phyloP scores from a whole-genome alignment of 2,888 invertebrate genomes.

The Drosophila kuntzei region DNA sequence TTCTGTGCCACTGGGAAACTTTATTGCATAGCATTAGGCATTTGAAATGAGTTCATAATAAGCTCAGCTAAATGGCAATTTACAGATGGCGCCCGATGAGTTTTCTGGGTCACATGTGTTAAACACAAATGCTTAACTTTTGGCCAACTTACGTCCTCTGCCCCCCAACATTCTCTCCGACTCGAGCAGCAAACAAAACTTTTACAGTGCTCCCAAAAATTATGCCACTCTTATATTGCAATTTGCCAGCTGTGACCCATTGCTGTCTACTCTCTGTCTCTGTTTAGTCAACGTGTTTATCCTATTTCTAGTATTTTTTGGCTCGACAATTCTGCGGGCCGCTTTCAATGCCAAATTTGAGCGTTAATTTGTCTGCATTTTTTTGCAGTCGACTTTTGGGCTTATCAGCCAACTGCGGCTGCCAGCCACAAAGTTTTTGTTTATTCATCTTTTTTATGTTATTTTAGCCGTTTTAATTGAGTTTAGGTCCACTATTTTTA shows the following conservation, averaged over 20 bases:
- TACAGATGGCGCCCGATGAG: conserved; percentile 34
- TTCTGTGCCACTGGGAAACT: conserved; percentile 50
- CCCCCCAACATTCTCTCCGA: not conserved
- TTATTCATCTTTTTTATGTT: conserved; percentile 21
- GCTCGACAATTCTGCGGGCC: conserved; percentile 24
- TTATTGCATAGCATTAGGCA: conserved; percentile 43
- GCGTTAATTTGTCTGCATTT: conserved; percentile 61
- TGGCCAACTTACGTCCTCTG: conserved; percentile 20
- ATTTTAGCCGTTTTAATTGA: conserved; percentile 61
- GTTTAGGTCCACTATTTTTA: conserved; percentile 38
- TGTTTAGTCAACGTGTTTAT: conserved; percentile 9
- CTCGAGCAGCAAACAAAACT: conserved; percentile 25
- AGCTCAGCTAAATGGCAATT: conserved; percentile 49
- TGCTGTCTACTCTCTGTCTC: conserved; percentile 4
- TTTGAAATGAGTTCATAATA: conserved; percentile 71
- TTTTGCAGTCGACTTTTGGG: conserved; percentile 44
- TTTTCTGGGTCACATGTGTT: conserved; percentile 67
- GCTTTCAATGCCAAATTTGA: conserved; percentile 55
- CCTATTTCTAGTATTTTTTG: conserved; percentile 20
- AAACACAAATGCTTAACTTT: conserved; percentile 68
- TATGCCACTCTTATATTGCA: conserved; percentile 56
- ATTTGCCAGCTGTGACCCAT: conserved; percentile 40
- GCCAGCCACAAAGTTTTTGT: conserved; percentile 34
- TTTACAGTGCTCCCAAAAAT: conserved; percentile 47
- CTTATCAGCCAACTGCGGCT: conserved; percentile 54